Conservation (phyloP, 2,797 vertebrate species). For the Adelosebastes latens region DNA sequence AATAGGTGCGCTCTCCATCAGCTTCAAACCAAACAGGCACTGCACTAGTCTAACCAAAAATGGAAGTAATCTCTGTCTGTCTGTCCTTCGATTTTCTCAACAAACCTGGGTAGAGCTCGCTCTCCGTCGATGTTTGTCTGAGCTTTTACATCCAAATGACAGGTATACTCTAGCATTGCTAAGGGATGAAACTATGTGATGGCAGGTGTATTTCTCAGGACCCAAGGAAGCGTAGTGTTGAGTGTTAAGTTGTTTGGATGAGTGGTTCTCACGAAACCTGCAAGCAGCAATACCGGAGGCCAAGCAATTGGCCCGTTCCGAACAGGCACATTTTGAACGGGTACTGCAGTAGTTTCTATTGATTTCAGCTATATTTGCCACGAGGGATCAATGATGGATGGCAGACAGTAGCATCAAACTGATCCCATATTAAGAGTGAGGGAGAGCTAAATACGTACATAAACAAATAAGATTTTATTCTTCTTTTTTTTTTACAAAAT, state of each 20-base stretch:
- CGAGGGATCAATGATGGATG: constrained; percentile 18
- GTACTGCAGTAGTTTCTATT: constrained; percentile 23
- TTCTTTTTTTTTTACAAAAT: not conserved
- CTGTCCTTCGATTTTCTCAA: no score
- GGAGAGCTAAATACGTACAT: not conserved
- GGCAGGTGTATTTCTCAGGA: not conserved
- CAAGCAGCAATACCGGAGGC: not conserved
- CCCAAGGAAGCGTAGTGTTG: not conserved
- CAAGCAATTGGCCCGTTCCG: not conserved
- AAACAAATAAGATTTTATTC: not conserved
- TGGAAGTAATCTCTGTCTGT: no score
- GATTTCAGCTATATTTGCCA: constrained; percentile 33
- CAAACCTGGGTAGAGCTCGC: no score
- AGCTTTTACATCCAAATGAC: no score
- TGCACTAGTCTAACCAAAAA: no score
- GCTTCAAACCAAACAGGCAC: no score
- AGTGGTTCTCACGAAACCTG: not conserved
- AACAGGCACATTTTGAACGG: not conserved
- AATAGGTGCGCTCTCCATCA: no score
- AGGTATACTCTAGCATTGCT: no score
- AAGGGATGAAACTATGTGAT: not conserved
- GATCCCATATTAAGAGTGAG: not conserved
- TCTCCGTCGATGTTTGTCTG: no score
- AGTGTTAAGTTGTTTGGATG: not conserved
- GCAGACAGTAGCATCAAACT: not conserved